These are phyloP conservation scores for Sciurus vulgaris DNA, from an alignment of 2,797 vertebrate genomes.

Conservation along the genomic window DNA sequence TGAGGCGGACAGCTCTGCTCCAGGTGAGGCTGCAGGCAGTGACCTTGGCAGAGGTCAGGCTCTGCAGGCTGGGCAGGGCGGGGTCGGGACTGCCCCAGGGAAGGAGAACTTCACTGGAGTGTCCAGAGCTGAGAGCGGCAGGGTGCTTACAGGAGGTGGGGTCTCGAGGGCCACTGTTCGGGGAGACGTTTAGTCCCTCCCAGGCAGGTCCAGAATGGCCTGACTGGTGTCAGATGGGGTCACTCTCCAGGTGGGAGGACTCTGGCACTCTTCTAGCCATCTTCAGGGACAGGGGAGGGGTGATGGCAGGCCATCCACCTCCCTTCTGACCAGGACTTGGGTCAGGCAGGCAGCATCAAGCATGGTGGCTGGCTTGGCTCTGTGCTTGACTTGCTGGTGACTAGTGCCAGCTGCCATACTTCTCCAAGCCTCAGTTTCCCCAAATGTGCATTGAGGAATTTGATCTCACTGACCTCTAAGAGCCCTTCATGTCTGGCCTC, in stretches of 20 bases:
- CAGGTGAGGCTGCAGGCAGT: fast-evolving
- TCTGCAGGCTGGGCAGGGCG: neutral
- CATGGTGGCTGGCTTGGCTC: neutral
- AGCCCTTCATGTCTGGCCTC: neutral
- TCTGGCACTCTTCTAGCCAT: fast-evolving
- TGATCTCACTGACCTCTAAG: neutral
- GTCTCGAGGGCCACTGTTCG: fast-evolving
- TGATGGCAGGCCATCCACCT: fast-evolving
- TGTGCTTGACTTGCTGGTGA: neutral
- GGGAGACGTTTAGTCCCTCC: too few relatives aligned
- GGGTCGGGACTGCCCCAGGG: neutral
- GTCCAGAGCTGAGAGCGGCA: fast-evolving
- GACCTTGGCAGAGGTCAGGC: conserved; percentile 77
- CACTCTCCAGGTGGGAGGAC: neutral
- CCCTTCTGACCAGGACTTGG: neutral
- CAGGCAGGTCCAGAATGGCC: neutral
- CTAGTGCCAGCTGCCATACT: fast-evolving
- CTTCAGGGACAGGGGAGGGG: neutral
- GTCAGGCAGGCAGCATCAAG: neutral
- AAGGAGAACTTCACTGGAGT: neutral
- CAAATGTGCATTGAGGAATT: too few relatives aligned
- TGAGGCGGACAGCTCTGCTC: fast-evolving
- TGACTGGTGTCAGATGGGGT: neutral
- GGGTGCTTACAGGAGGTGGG: neutral
- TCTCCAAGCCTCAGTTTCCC: neutral